Evolutionary conservation across 2,888 invertebrate genomes (phyloP).

Genomic region (Drosophila longiperda): DNA sequence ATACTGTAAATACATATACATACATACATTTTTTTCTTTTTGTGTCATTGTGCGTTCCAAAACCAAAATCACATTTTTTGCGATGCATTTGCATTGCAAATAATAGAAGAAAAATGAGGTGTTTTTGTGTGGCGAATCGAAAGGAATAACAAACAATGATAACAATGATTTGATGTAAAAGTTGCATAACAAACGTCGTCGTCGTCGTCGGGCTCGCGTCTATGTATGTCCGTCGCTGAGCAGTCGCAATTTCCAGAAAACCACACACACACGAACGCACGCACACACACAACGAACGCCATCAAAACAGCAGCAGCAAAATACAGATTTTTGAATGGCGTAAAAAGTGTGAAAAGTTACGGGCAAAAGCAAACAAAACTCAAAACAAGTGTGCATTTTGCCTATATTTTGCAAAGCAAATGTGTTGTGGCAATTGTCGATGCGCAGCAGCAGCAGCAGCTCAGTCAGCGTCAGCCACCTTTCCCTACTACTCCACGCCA

Average conservation of each 20-base stretch:
- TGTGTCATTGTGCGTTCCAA: conserved; percentile 73
- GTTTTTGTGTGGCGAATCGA: conserved; percentile 54
- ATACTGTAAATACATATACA: conserved; percentile 66
- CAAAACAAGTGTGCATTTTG: conserved; percentile 54
- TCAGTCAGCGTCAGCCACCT: conserved; percentile 45
- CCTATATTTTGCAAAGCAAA: conserved; percentile 55
- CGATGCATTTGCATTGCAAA: conserved; percentile 69
- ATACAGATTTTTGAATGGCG: conserved; percentile 51
- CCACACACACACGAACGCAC: conserved; percentile 50
- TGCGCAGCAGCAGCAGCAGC: conserved; percentile 49
- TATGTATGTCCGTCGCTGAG: conserved; percentile 54
- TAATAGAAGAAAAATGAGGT: conserved; percentile 56
- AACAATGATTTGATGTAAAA: conserved; percentile 70
- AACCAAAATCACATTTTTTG: conserved; percentile 70
- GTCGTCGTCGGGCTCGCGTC: conserved; percentile 66
- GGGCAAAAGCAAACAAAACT: conserved; percentile 25
- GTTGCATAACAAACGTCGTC: conserved; percentile 72
- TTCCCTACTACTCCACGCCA: conserved; percentile 50
- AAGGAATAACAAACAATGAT: conserved; percentile 49
- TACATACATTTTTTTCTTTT: conserved; percentile 73
- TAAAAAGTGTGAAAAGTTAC: conserved; percentile 56
- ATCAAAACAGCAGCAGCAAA: conserved; percentile 62
- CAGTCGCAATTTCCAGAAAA: conserved; percentile 78
- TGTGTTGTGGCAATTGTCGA: conserved; percentile 62
- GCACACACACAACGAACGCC: conserved; percentile 41